Evolutionary conservation across 2,113 vertebrate species (phyloP), one percentile per base, ranked within the genome.

Genomic region (Vanacampus margaritifer): DNA sequence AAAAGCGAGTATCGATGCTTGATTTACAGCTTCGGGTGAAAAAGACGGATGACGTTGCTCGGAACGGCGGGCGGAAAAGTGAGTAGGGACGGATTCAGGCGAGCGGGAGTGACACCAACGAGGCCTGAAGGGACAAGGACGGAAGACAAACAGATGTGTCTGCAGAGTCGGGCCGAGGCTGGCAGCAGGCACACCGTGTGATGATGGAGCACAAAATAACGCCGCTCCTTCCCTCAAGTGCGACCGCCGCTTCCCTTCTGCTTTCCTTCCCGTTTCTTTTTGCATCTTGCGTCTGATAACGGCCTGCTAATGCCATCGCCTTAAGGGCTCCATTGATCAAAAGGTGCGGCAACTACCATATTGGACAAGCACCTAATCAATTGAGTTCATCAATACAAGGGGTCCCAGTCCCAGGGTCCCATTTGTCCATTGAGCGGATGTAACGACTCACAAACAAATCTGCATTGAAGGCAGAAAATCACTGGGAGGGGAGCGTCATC

Each of bases 161-260:
- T 79, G 73, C 60, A 59, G 69, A 72, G 51, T 17, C 26, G 54
- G 54, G 54, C 77, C 75, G 69, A 69, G 71, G 74, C 83, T 60
- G 7, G 67, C 67, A 70, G 84, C 72, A 64, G 57, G 71, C 46
- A 73, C 75, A 72, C 68, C 51, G 57, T 48, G 79, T 76, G 65
- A 79, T 87, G 87, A 88, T 85, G 2, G 76, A 88, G 80, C 74
- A 75, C 63, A 77, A 77, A 88, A 84, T 83, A 88, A 88, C 77
- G 74, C 43, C 73, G 68, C 69, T 67, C 75, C 75, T 85, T 74
- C 74, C 73, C 78, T 59, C 41, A 39, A 60, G 67, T 76, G 67
- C 45, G 73, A 61, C 64, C 56, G 24, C 66, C 71, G 64, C 74
- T 48, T 41, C 59, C 67, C 28, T 73, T 80, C 68, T 64, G 75